These are phyloP conservation scores for Trachymyrmex cornetzi DNA, from an alignment of 1,140 invertebrate genomes.

Conservation along the genomic window DNA sequence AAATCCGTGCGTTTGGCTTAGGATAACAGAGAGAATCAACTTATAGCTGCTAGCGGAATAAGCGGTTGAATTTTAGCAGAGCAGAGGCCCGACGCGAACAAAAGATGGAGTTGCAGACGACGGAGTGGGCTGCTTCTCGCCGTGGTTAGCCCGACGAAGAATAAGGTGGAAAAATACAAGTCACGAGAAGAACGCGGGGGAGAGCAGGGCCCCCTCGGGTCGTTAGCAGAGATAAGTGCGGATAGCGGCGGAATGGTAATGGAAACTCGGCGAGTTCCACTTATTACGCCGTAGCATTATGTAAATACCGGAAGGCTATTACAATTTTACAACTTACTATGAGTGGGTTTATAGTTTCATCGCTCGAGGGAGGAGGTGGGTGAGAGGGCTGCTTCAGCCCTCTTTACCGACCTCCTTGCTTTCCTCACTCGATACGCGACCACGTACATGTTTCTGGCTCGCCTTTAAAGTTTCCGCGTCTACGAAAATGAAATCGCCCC, in stretches of 20 bases:
- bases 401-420: slow-evolving; percentile 32
- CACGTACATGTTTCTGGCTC: slow-evolving; percentile 31
- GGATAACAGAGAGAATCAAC: neutral
- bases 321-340: slow-evolving; percentile 85
- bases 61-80: slow-evolving; percentile 37
- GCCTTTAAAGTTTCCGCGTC: slow-evolving; percentile 34
- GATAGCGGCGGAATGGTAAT: slow-evolving; percentile 79
- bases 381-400: slow-evolving; percentile 25
- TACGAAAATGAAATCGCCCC: slow-evolving; percentile 43
- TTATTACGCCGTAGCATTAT: slow-evolving; percentile 85
- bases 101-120: neutral
- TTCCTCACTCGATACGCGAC: slow-evolving; percentile 38
- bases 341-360: slow-evolving; percentile 83
- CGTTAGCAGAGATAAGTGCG: slow-evolving; percentile 81
- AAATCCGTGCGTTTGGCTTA: neutral
- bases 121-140: neutral
- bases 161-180: slow-evolving; percentile 78
- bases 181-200: slow-evolving; percentile 45
- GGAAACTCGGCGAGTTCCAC: slow-evolving; percentile 82
- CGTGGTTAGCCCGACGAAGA: slow-evolving; percentile 53
- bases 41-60: slow-evolving; percentile 14
- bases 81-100: neutral
- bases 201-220: slow-evolving; percentile 62
- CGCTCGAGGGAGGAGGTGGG: slow-evolving; percentile 59
- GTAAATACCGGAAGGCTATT: slow-evolving; percentile 85